Base-by-base conservation (phyloP, 2,113 vertebrate genomes). In the Brachyhypopomus occidentalis region DNA sequence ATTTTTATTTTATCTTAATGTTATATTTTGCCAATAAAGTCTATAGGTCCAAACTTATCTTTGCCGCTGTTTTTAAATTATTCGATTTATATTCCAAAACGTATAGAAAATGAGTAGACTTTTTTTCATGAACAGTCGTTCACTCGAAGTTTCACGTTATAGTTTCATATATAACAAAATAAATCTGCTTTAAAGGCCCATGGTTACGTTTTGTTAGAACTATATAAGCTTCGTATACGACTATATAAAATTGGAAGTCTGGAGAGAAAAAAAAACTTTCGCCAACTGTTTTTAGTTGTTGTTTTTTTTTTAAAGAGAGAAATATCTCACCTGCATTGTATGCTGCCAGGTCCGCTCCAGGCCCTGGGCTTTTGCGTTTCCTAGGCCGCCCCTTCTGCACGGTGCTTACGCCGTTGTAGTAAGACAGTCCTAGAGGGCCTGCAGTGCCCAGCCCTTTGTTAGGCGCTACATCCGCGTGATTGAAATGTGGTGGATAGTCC, bases 381-480 rank as follows among this genome's bases (percentile, higher is more conserved):
- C 98, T 92, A 23, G 98, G 98, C 83, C 98, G 94, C 48, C 98
- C 98, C 86, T 99, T 99, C 92, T 98, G 97, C 87, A 98, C 97
- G 11, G 96, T 96, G 90, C 96, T 96, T 91, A 98, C 96, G 72
- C 98, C 97, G 88, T 98, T 99, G 92, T 98, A 98, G 92, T 98
- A 99, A 85, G 98, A 95, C 92, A 98, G 95, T 92, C 96, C 97
- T 90, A 98, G 92, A 76, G 97, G 91, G 83, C 94, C 95, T 89
- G 95, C 93, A 88, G 95, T 93, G 75, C 95, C 95, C 88, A 97
- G 91, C 72, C 96, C 95, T 92, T 98, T 97, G 89, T 95, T 94
- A 4, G 96, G 90, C 3, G 94, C 95, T 83, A 96, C 96, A 84
- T 98, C 97, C 90, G 95, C 94, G 78, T 97, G 96, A 91, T 95